A percentile compares a stretch with the other conserved stretches of the same genome.
These are phyloP conservation scores for Poeciliopsis turneri DNA, from an alignment of 2,797 vertebrate genomes.

Conservation along the genomic window DNA sequence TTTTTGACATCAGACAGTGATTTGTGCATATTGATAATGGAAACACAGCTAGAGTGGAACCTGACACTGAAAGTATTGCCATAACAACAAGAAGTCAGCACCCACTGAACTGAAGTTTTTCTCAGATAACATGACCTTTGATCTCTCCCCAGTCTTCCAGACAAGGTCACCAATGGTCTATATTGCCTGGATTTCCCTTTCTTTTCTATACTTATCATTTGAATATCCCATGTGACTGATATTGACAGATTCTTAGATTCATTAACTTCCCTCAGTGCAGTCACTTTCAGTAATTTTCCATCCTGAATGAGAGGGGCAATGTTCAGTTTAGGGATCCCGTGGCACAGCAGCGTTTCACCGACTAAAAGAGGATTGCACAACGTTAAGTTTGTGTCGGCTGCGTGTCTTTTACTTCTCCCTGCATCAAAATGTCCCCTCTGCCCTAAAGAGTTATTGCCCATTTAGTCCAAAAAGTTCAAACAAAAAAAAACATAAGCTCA, in stretches of 20 bases:
- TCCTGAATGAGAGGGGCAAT: slow-evolving; percentile 27
- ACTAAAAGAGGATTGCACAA: slow-evolving; percentile 26
- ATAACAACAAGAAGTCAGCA: slow-evolving; percentile 1
- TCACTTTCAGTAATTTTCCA: slow-evolving; percentile 36
- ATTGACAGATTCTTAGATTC: slow-evolving; percentile 15
- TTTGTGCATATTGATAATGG: too few relatives aligned
- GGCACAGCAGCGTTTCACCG: slow-evolving; percentile 1
- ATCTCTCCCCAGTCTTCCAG: background rate
- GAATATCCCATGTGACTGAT: background rate
- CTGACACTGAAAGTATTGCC: background rate
- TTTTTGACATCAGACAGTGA: too few relatives aligned
- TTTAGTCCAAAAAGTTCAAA: background rate
- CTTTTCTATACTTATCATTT: slow-evolving; percentile 4
- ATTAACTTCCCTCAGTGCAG: slow-evolving; percentile 24
- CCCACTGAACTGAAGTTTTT: background rate
- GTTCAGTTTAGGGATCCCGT: slow-evolving; percentile 25
- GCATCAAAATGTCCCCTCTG: background rate
- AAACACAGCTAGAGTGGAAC: background rate
- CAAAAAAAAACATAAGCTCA: background rate
- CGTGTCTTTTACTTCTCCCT: background rate
- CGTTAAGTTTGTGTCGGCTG: background rate
- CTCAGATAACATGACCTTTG: background rate
- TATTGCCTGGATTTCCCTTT: background rate
- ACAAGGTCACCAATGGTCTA: background rate
- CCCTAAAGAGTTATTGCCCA: background rate